These are phyloP conservation scores for Henricia sp. DNA, from an alignment of 53 echinoderm and acorn worm species.

Conservation along the genomic window DNA sequence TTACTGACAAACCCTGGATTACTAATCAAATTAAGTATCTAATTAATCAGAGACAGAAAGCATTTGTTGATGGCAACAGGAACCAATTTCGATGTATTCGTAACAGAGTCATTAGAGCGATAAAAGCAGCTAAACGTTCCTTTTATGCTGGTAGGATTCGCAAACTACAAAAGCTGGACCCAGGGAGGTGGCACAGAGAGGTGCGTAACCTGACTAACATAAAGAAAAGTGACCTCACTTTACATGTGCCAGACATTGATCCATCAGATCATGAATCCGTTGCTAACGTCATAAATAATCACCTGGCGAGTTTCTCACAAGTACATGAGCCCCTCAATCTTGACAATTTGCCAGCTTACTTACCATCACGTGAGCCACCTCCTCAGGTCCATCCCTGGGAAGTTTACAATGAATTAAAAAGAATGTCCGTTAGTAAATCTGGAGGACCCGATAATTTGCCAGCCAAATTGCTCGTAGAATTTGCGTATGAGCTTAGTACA, in stretches of 20 bases:
- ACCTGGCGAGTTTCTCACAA: constrained; percentile 45
- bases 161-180: constrained; percentile 15
- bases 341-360: constrained; percentile 27
- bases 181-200: constrained; percentile 20
- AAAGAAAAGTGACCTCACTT: constrained; percentile 22
- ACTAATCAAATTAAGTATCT: constrained; percentile 3
- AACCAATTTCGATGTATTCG: no score
- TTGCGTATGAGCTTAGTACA: no score
- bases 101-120: no score
- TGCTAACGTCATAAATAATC: constrained; percentile 23
- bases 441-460: no score
- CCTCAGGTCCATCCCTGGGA: constrained; percentile 1
- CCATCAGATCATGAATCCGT: constrained; percentile 1
- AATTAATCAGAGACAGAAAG: neutral
- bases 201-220: constrained; percentile 10
- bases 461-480: no score
- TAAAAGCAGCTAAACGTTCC: neutral
- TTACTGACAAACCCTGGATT: constrained; percentile 5
- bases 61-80: no score
- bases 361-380: constrained; percentile 23
- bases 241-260: constrained; percentile 16
- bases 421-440: no score
- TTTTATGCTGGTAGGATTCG: constrained; percentile 8
- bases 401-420: constrained; percentile 3
- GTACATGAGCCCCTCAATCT: constrained; percentile 3